Evolutionary conservation across 2,113 vertebrate species (phyloP).

Genomic region (Pica pica): DNA sequence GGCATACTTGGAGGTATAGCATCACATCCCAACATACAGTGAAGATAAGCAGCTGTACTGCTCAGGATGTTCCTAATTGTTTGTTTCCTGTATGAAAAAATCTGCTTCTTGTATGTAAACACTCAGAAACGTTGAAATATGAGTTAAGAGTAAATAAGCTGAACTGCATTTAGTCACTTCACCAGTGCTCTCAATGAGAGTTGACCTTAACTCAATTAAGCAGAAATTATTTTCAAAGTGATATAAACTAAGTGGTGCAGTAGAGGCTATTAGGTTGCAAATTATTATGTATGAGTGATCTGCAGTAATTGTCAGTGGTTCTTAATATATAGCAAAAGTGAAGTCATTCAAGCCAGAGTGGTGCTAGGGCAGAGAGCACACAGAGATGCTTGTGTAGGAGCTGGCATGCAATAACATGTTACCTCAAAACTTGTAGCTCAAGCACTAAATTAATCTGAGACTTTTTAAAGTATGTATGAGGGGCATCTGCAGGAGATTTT

Average conservation of each 20-base stretch:
- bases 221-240: conserved; percentile 53
- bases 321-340: background rate
- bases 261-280: conserved; percentile 9
- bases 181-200: background rate
- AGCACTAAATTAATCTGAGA: background rate
- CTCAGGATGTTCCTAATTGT: background rate
- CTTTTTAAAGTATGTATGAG: background rate
- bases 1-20: background rate
- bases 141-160: background rate
- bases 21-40: background rate
- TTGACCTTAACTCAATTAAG: conserved; percentile 54
- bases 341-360: background rate
- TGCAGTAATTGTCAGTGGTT: background rate
- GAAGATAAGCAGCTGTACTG: background rate
- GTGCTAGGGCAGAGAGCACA: background rate
- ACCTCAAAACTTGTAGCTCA: background rate
- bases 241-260: conserved; percentile 21
- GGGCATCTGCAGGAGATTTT: background rate
- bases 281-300: conserved; percentile 23
- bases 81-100: conserved; percentile 20
- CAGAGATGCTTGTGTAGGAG: background rate
- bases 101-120: background rate
- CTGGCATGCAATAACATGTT: background rate
- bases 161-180: conserved; percentile 38
- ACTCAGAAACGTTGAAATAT: background rate